A percentile compares a stretch with the other conserved stretches of the same genome.
phyloP scores from a whole-genome alignment of 2,113 vertebrate species.

The Brachypteracias leptosomus region DNA sequence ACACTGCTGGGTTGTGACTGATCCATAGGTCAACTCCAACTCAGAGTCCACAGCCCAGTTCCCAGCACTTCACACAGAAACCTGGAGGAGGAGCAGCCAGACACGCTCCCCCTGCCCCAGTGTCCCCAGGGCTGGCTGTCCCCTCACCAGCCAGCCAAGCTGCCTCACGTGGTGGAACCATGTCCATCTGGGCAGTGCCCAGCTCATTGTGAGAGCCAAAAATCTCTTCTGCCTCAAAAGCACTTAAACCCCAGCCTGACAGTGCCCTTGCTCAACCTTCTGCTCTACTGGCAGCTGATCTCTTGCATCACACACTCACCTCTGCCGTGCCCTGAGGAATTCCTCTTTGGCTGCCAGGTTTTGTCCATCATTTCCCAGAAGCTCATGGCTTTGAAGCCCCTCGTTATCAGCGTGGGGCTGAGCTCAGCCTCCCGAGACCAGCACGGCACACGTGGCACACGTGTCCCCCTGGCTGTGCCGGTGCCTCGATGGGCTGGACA shows the following conservation, averaged over 20 bases:
- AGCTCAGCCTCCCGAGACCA: neutral
- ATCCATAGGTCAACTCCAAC: too few species aligned
- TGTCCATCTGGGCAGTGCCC: neutral
- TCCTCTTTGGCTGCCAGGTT: neutral
- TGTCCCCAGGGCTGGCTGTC: neutral
- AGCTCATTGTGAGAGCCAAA: neutral
- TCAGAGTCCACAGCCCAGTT: too few species aligned
- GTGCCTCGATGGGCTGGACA: neutral
- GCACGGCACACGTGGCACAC: neutral
- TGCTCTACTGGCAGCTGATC: neutral
- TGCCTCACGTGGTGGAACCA: accelerated
- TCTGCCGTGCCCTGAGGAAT: neutral
- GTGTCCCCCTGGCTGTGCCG: neutral
- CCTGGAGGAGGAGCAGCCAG: neutral
- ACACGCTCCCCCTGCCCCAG: accelerated
- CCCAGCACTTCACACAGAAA: too few species aligned
- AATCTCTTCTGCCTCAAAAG: neutral
- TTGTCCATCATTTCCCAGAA: neutral
- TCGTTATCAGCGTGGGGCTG: neutral
- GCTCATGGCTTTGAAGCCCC: neutral
- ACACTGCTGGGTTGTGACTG: too few species aligned
- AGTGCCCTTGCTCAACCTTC: neutral
- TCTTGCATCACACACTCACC: neutral
- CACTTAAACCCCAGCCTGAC: neutral
- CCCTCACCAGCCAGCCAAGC: neutral